Evolutionary conservation across 1,140 invertebrate genomes (phyloP).

Genomic region (Plectus sambesii): DNA sequence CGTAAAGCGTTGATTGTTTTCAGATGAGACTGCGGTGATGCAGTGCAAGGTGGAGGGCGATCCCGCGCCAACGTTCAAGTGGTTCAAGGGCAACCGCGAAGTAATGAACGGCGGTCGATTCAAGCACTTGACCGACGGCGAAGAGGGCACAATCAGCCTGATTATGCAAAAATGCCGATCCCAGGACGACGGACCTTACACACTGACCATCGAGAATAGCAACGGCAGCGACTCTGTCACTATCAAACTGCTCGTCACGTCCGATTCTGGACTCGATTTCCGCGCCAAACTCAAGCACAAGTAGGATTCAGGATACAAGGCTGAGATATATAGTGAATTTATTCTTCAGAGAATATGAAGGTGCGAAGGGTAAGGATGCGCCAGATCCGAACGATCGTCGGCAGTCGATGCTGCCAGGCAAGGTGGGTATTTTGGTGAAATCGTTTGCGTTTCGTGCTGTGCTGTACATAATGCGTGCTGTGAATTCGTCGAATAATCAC

Average conservation of each 20-base stretch:
- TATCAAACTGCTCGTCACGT: conserved; percentile 87
- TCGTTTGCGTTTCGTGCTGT: not conserved
- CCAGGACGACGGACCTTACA: conserved; percentile 93
- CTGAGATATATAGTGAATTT: not conserved
- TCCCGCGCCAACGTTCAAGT: conserved; percentile 83
- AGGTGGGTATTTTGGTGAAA: conserved; percentile 16
- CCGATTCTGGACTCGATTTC: conserved; percentile 87
- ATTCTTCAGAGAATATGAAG: conserved; percentile 3
- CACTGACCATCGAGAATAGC: conserved; percentile 75
- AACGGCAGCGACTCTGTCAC: conserved; percentile 87
- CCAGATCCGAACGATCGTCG: conserved; percentile 31
- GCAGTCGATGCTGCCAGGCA: conserved; percentile 43
- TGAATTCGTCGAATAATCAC: no score
- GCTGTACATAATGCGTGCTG: no score
- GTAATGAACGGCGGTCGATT: conserved; percentile 24
- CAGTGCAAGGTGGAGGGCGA: conserved; percentile 55
- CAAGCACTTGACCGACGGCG: conserved; percentile 50
- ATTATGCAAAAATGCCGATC: conserved; percentile 89
- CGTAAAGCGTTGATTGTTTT: conserved; percentile 18
- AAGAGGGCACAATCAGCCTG: conserved; percentile 73
- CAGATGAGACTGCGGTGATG: conserved; percentile 41
- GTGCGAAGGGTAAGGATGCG: conserved; percentile 23
- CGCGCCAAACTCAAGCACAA: conserved; percentile 87
- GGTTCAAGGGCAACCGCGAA: conserved; percentile 64
- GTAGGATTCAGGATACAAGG: conserved; percentile 19